Conservation (phyloP, 2,113 vertebrate genomes). For the Prinia subflava region DNA sequence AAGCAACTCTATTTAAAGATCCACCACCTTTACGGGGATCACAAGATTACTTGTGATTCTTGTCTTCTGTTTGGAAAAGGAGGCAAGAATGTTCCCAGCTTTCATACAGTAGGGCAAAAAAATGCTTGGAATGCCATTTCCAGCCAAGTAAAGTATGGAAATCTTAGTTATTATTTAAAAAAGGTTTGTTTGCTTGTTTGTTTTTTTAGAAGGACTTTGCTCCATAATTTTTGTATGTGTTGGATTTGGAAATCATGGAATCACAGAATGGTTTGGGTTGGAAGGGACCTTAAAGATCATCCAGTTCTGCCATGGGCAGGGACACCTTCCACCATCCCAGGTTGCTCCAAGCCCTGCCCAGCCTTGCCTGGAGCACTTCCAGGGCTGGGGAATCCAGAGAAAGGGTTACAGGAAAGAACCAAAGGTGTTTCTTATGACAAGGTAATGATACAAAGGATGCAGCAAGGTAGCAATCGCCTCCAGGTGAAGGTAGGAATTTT, state of each 20-base stretch:
- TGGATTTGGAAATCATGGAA: background rate
- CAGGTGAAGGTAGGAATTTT: background rate
- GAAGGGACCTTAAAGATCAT: background rate
- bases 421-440: background rate
- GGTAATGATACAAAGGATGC: accelerated
- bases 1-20: slow-evolving; percentile 26
- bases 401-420: background rate
- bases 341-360: background rate
- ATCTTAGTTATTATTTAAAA: background rate
- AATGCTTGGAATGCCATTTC: background rate
- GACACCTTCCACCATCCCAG: background rate
- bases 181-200: accelerated
- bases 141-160: background rate
- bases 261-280: background rate
- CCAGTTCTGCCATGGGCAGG: background rate
- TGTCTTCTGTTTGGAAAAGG: background rate
- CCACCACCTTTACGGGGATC: background rate
- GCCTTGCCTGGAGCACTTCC: background rate
- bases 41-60: background rate
- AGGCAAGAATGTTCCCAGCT: background rate
- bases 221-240: background rate
- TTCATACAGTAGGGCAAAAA: background rate
- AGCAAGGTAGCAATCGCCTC: background rate
- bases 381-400: background rate
- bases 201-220: background rate